Evolutionary conservation across 2,113 vertebrate genomes (phyloP).

Genomic region (Strix aluco): DNA sequence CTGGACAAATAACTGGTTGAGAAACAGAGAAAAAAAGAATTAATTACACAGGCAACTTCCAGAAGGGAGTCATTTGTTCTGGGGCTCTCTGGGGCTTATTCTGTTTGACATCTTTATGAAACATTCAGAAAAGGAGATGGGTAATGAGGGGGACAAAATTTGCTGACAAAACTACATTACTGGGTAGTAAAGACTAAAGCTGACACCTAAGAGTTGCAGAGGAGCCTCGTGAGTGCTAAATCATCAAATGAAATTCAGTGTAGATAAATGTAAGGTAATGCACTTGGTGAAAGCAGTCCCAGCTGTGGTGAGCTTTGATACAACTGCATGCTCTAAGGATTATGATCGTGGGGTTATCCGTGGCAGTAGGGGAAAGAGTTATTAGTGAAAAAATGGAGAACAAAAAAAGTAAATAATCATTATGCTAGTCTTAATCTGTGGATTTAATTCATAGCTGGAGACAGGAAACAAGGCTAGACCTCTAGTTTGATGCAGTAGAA

Average conservation of each 20-base stretch:
- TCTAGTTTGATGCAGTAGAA: not conserved
- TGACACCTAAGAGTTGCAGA: not conserved
- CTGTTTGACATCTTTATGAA: not conserved
- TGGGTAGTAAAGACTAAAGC: not conserved
- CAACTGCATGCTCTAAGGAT: rapidly evolving
- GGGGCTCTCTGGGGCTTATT: not conserved
- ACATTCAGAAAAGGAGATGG: not conserved
- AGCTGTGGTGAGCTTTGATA: not conserved
- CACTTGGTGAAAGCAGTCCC: not conserved
- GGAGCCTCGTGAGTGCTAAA: not conserved
- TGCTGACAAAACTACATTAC: not conserved
- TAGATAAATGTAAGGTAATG: not conserved
- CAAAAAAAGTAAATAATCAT: not conserved
- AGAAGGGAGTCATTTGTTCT: not conserved
- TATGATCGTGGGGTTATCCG: not conserved
- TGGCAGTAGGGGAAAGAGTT: not conserved
- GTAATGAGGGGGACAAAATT: not conserved
- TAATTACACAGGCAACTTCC: not conserved
- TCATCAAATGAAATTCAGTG: not conserved
- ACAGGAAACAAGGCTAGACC: not conserved
- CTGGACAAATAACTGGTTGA: not conserved
- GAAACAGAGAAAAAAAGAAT: not conserved
- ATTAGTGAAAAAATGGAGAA: not conserved
- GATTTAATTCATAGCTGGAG: not conserved
- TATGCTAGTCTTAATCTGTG: not conserved